These are phyloP conservation scores for Hyposoter dolosus DNA, from an alignment of 2,888 invertebrate genomes.

Conservation along the genomic window DNA sequence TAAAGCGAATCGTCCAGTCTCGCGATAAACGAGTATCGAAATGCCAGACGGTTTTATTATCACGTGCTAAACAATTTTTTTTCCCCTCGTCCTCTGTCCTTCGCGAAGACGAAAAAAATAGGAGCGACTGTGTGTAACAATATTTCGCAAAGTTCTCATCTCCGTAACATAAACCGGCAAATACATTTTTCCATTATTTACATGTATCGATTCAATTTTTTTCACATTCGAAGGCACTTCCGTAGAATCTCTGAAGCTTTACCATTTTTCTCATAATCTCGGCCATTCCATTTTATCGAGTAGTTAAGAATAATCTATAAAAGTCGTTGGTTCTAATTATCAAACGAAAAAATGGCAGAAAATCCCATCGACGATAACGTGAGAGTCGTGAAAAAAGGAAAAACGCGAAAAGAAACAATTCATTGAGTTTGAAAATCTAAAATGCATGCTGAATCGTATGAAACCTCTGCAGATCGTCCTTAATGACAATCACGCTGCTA, in stretches of 20 bases:
- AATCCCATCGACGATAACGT: too few species aligned
- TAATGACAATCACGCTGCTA: neutral
- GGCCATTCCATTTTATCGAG: neutral
- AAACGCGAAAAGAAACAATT: neutral
- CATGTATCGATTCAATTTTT: neutral
- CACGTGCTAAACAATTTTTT: slow-evolving; percentile 1
- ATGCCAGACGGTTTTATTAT: slow-evolving; percentile 21
- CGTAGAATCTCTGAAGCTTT: neutral
- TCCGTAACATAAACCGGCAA: neutral
- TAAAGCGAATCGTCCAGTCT: slow-evolving; percentile 35
- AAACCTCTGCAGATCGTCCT: slow-evolving; percentile 5
- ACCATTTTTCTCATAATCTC: neutral
- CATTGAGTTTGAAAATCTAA: neutral
- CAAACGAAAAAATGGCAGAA: too few species aligned
- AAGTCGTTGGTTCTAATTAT: too few species aligned
- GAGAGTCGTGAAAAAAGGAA: neutral
- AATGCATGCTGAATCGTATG: slow-evolving; percentile 6
- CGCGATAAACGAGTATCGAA: slow-evolving; percentile 25
- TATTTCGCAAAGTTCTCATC: neutral
- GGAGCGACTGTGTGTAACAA: neutral
- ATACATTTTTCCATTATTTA: neutral
- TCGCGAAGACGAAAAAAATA: slow-evolving; percentile 4
- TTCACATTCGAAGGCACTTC: slow-evolving; percentile 2
- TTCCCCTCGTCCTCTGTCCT: neutral
- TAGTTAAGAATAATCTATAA: too few species aligned